Evolutionary conservation across 2,888 invertebrate species (phyloP).

Genomic region (Cactoblastis cactorum): DNA sequence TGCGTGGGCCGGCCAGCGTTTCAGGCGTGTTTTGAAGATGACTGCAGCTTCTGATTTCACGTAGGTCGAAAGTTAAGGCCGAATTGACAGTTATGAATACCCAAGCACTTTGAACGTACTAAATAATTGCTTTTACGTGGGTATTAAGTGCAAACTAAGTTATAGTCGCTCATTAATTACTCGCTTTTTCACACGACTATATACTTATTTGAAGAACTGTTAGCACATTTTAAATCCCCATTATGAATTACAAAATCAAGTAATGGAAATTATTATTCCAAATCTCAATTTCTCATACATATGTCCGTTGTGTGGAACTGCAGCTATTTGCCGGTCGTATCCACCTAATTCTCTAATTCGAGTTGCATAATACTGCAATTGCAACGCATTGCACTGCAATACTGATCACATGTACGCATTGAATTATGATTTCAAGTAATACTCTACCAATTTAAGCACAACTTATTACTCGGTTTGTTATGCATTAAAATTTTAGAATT

Average conservation of each 20-base stretch:
- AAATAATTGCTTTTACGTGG: constrained; percentile 47
- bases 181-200: constrained; percentile 17
- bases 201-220: background rate
- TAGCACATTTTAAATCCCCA: background rate
- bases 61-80: constrained; percentile 70
- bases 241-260: background rate
- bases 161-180: constrained; percentile 27
- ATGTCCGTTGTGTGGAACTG: background rate
- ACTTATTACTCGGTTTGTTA: background rate
- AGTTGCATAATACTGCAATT: constrained; percentile 39
- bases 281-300: background rate
- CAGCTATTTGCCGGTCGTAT: constrained; percentile 7
- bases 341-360: constrained; percentile 12
- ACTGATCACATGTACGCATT: constrained; percentile 39
- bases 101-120: constrained; percentile 40
- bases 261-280: background rate
- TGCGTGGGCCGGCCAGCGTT: constrained; percentile 58
- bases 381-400: constrained; percentile 41
- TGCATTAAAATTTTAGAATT: no score
- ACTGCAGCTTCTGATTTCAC: constrained; percentile 43
- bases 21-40: constrained; percentile 57
- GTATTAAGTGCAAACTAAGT: constrained; percentile 38
- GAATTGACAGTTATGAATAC: constrained; percentile 64
- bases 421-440: constrained; percentile 40
- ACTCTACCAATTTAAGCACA: background rate